Evolutionary conservation across 2,888 invertebrate species (phyloP).

Genomic region (Folsomia candida): DNA sequence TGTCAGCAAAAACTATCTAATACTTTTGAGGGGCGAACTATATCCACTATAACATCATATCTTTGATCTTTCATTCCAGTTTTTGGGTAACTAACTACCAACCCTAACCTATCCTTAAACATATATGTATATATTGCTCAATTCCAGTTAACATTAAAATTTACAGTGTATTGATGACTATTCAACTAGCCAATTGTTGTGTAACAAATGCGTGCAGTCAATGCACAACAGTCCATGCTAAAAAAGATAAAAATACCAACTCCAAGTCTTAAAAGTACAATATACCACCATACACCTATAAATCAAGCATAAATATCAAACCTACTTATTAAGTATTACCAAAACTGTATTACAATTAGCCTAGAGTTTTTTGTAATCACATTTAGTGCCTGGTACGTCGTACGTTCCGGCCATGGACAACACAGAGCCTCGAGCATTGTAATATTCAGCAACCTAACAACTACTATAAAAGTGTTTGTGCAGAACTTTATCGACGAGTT

Average conservation of each 20-base stretch:
- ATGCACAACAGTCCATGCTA: constrained; percentile 3
- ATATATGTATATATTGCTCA: background rate
- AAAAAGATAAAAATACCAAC: background rate
- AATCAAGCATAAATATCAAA: background rate
- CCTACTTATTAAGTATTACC: background rate
- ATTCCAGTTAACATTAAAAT: background rate
- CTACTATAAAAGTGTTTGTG: background rate
- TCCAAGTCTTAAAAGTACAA: background rate
- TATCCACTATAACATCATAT: background rate
- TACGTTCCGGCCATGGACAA: background rate
- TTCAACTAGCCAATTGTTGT: background rate
- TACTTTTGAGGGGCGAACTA: background rate
- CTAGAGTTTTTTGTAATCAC: background rate
- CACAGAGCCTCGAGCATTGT: background rate
- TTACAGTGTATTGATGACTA: too few relatives aligned
- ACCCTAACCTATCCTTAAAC: background rate
- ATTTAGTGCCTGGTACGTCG: background rate
- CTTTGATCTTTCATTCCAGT: background rate
- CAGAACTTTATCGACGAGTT: background rate
- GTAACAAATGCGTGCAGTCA: constrained; percentile 6
- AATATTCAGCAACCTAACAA: background rate
- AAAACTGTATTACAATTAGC: background rate
- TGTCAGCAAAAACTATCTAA: background rate
- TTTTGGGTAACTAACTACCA: background rate
- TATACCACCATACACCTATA: background rate